phyloP scores from a whole-genome alignment of 2,888 invertebrate species.

The Agonopterix arenella region DNA sequence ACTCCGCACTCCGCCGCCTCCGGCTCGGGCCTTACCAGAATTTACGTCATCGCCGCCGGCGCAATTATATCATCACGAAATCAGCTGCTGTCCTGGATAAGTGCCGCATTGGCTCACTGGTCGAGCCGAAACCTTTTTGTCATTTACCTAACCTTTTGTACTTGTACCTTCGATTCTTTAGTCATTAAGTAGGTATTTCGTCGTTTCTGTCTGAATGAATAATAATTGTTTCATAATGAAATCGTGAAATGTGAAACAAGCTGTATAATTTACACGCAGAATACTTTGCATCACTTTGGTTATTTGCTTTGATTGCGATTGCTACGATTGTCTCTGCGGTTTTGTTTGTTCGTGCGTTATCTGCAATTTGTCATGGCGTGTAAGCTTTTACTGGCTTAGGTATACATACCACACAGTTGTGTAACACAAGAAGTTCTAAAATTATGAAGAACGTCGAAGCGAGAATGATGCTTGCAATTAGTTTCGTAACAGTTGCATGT shows the following conservation, averaged over 20 bases:
- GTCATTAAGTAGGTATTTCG: neutral
- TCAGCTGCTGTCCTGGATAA: slow-evolving; percentile 42
- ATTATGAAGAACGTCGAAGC: no score
- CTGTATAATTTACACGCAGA: neutral
- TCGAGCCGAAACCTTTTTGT: neutral
- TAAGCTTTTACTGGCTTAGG: slow-evolving; percentile 5
- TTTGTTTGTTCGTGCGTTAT: slow-evolving; percentile 31
- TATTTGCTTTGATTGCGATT: neutral
- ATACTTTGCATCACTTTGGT: neutral
- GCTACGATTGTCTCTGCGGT: slow-evolving; percentile 26
- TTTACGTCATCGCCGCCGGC: slow-evolving; percentile 48
- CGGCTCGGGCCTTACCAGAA: slow-evolving; percentile 39
- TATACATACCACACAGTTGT: neutral
- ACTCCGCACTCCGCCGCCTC: slow-evolving; percentile 5
- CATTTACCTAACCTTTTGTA: neutral
- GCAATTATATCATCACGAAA: slow-evolving; percentile 66
- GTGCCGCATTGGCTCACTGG: slow-evolving; percentile 31
- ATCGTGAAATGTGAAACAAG: neutral
- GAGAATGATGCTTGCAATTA: no score
- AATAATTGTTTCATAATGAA: slow-evolving; percentile 1
- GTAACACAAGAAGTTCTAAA: neutral
- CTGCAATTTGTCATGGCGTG: slow-evolving; percentile 16
- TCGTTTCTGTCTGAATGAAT: neutral
- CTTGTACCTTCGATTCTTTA: neutral
- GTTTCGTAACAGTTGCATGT: neutral